phyloP scores from a whole-genome alignment of 2,888 invertebrate species.

The Tetramorium bicarinatum region DNA sequence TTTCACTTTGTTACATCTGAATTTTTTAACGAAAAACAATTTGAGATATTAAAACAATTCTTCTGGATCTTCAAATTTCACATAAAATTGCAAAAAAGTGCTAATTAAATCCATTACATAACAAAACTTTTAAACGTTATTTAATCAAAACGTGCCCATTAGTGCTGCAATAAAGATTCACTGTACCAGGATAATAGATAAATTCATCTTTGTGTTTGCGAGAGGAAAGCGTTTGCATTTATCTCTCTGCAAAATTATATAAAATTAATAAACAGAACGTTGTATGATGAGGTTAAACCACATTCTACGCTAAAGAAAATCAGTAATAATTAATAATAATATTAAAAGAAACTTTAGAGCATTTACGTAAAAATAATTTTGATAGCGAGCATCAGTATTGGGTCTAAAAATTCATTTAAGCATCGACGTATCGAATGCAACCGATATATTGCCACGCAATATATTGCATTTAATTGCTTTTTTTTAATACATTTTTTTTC shows the following conservation, averaged over 20 bases:
- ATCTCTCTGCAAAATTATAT: background rate
- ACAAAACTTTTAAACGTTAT: constrained; percentile 3
- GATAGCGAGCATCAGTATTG: background rate
- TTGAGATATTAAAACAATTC: background rate
- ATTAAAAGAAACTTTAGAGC: background rate
- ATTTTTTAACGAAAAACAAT: background rate
- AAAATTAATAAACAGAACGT: background rate
- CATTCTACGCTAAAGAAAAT: background rate
- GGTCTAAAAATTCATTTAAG: constrained; percentile 30
- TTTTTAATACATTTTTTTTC: background rate
- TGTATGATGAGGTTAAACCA: background rate
- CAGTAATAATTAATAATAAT: background rate
- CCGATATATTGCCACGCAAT: constrained; percentile 2
- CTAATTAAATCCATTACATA: background rate
- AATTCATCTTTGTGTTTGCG: background rate
- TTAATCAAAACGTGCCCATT: constrained; percentile 15
- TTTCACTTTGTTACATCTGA: background rate
- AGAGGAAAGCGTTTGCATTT: background rate
- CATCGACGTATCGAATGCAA: background rate
- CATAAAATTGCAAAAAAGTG: background rate
- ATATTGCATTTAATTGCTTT: background rate
- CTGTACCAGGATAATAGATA: background rate
- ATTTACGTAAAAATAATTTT: background rate
- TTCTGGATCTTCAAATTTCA: background rate
- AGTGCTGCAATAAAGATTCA: background rate